Conservation (phyloP, 35 echinoderm and acorn worm species). For the Chiridota heheva region DNA sequence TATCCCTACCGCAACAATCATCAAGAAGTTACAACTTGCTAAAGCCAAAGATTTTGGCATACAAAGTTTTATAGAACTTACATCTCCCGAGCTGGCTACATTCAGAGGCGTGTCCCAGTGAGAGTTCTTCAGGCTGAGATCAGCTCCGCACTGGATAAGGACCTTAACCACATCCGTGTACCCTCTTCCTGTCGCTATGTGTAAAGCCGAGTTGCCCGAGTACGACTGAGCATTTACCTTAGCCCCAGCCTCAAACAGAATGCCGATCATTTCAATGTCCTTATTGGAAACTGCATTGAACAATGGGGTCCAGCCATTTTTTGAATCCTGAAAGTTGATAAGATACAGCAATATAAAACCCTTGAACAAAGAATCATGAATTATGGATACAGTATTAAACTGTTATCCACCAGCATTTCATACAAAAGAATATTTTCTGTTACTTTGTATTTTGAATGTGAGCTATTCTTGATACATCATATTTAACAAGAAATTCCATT, state of each 20-base stretch:
- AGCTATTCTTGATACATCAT: no score
- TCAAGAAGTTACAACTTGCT: background rate
- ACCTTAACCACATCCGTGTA: slow-evolving; percentile 78
- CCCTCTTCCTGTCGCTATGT: slow-evolving; percentile 89
- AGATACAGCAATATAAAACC: background rate
- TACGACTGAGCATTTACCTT: slow-evolving; percentile 95
- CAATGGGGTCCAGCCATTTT: slow-evolving; percentile 90
- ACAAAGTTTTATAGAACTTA: background rate
- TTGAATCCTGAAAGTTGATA: slow-evolving; percentile 69
- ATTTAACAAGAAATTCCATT: no score
- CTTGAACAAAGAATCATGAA: background rate
- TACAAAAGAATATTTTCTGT: background rate
- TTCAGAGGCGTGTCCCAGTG: slow-evolving; percentile 83
- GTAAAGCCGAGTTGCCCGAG: slow-evolving; percentile 95
- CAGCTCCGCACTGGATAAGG: slow-evolving; percentile 83
- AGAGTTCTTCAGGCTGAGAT: slow-evolving; percentile 95
- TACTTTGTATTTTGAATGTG: no score
- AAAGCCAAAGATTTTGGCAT: background rate
- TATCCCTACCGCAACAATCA: no score
- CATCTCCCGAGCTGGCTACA: slow-evolving; percentile 68
- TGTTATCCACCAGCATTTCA: background rate
- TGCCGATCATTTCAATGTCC: slow-evolving; percentile 59
- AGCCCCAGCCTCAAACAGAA: slow-evolving; percentile 61
- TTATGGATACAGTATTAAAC: background rate
- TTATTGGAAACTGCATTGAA: slow-evolving; percentile 89